Conservation (phyloP, 2,797 vertebrate species). For the Sparus aurata region DNA sequence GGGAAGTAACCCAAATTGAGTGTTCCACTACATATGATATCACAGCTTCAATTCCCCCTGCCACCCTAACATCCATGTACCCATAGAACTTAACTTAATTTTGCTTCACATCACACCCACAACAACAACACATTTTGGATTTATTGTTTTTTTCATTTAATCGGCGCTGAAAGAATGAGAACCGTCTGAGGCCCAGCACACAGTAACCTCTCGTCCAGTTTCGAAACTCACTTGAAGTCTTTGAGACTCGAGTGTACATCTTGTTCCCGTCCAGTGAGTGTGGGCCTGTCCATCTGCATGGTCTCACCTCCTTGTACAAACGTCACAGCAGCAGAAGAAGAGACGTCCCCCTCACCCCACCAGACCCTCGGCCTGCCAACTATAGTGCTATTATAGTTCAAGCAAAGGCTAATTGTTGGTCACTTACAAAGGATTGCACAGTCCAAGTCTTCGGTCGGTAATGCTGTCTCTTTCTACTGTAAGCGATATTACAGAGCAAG, state of each 20-base stretch:
- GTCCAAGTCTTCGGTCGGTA: slow-evolving; percentile 65
- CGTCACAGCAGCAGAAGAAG: slow-evolving; percentile 77
- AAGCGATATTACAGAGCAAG: slow-evolving; percentile 72
- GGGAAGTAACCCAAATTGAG: not conserved
- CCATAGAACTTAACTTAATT: not conserved
- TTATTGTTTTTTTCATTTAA: slow-evolving; percentile 2
- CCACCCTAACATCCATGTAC: not conserved
- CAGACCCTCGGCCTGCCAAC: slow-evolving; percentile 67
- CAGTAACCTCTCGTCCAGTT: slow-evolving; percentile 77
- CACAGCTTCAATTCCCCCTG: not conserved
- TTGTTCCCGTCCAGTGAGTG: slow-evolving; percentile 49
- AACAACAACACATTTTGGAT: not conserved
- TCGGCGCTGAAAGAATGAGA: slow-evolving; percentile 5
- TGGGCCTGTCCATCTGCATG: slow-evolving; percentile 61
- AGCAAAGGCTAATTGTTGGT: slow-evolving; percentile 83
- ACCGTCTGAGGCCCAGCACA: slow-evolving; percentile 50
- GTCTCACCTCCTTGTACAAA: slow-evolving; percentile 77
- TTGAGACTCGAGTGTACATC: slow-evolving; percentile 47
- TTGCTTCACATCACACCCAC: not conserved
- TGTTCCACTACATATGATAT: not conserved
- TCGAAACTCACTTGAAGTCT: slow-evolving; percentile 59
- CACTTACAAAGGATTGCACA: slow-evolving; percentile 77
- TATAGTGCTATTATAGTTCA: slow-evolving; percentile 82
- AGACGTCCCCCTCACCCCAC: slow-evolving; percentile 82
- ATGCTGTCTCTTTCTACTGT: slow-evolving; percentile 70